Evolutionary conservation across 92 coral and sea anemone genomes (phyloP), one percentile per base, ranked within the genome.

Genomic region (Chrysogorgia sp.): DNA sequence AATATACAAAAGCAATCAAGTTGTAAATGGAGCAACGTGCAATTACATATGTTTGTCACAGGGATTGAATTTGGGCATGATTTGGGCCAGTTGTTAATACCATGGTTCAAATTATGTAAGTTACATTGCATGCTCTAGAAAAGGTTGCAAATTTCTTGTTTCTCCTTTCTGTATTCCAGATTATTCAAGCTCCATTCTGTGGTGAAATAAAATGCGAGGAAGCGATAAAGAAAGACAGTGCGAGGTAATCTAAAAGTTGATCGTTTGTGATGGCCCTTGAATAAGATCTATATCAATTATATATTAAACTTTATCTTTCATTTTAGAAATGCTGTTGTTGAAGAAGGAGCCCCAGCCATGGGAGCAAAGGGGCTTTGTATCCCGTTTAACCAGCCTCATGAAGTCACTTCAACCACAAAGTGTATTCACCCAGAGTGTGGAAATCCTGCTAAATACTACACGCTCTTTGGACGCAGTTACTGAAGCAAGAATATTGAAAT

Each of bases 151-250:
- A n/a, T n/a, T n/a, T n/a, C n/a, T n/a, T n/a, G n/a, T n/a, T n/a
- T n/a, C n/a, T n/a, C n/a, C n/a, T n/a, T n/a, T n/a, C n/a, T n/a
- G n/a, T n/a, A n/a, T n/a, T 62, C 29, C 50, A 93, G 98, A 89
- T 94, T 66, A 94, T 94, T 81, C 98, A 94, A 66, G 97, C 98
- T 49, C 98, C 98, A 60, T 94, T 94, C 86, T 94, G 98, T 47
- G 98, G 98, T 19, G 92, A 91, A 15, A 80, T 84, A 8, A 71
- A 70, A 2, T 94, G 98, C 32, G 98, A 94, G 57, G 98, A 90
- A 19, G 89, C 85, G 40, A 92, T 94, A 69, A 94, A 91, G 94
- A 94, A 92, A 77, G 98, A 94, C 49, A 94, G 98, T 43, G 92
- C 98, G 20, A 90, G 97, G 98, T 93, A 71, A 15, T 86, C 59